Evolutionary conservation across 1,140 invertebrate genomes (phyloP), one percentile per base, ranked within the genome.

Genomic region (Bilobella aurantiaca): DNA sequence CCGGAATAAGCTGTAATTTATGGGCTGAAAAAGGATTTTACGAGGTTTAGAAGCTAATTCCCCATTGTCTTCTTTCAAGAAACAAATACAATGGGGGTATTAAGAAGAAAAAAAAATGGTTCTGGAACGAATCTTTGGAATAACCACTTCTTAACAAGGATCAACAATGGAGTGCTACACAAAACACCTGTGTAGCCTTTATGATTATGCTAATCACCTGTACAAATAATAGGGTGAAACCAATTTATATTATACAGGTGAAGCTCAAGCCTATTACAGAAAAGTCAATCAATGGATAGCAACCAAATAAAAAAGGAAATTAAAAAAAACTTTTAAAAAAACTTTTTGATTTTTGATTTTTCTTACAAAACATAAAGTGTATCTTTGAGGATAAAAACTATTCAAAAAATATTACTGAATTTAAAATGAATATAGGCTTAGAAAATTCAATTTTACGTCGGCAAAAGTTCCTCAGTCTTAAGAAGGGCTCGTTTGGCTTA

Each of bases 71-170:
- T 23, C 49, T 12, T 18, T 14, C 23, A 23, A 53, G 49, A 53
- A 53, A 53, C 49, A 53, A 53, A 53, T 53, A 53, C 12, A 53
- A 53, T 53, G 49, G 49, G 49, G 23, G 49, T 12, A 53, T 53
- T 53, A 16, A 53, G 8, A 23, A 53, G 8, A 23, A 23, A 16
- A 16, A 5, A 12, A 16, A 53, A 14, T 3, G 49, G 23, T 23
- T 53, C 8, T 53, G 49, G 23, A 53, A 53, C 49, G 49, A 53
- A 53, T 53, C n/a, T 53, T 12, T 18, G 25, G 25, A 53, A 53
- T 53, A 18, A 23, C 14, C 49, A 18, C 12, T 14, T 23, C 14
- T 14, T 53, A 23, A 18, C 49, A 53, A 14, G 5, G 25, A 12
- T 18, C 49, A 53, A 53, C 12, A 53, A 53, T 53, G 23, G 12